Percentiles rank a stretch among this genome's conserved stretches.
phyloP scores from a whole-genome alignment of 2,113 vertebrate species.

The western clawed frog (Xenopus tropicalis) region UCB_Xtro_10.0 CM004446.2:125830501-125831000 shows the following conservation, averaged over 20 bases:
- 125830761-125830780: too few species aligned
- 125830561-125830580: neutral
- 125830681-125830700: too few species aligned
- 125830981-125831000: constrained; percentile 48
- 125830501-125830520: neutral
- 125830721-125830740: too few species aligned
- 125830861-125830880: neutral
- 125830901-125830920: constrained; percentile 51
- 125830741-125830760: too few species aligned
- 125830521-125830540: neutral
- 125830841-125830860: neutral
- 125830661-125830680: too few species aligned
- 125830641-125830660: neutral
- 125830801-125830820: neutral
- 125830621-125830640: neutral
- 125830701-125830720: too few species aligned
- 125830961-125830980: constrained; percentile 58
- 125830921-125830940: constrained; percentile 54
- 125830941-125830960: constrained; percentile 59
- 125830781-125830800: too few species aligned
- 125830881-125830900: constrained; percentile 20
- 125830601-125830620: neutral
- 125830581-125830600: neutral
- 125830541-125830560: neutral
- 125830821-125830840: neutral